Percentiles rank a stretch among this genome's conserved stretches.
phyloP scores from a whole-genome alignment of 92 coral and sea anemone genomes.

The Anthopleura xanthogrammica region DNA sequence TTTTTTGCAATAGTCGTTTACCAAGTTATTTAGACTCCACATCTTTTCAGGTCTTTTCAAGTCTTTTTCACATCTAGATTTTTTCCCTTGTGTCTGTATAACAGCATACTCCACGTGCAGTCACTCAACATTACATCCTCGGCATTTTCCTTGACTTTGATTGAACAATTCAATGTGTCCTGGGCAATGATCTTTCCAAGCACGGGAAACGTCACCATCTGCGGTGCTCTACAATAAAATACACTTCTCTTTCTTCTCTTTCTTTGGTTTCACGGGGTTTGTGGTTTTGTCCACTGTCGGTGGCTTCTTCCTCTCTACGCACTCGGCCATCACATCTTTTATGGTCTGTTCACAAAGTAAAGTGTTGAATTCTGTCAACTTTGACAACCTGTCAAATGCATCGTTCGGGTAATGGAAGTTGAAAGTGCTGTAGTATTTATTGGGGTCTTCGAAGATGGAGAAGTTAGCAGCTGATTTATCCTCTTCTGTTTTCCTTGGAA shows the following conservation, averaged over 20 bases:
- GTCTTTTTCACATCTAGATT: too few species aligned
- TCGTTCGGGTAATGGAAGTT: constrained; percentile 63
- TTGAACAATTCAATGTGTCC: neutral
- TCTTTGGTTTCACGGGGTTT: constrained; percentile 1
- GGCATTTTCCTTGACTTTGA: too few species aligned
- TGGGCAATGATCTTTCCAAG: neutral
- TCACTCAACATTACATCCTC: too few species aligned
- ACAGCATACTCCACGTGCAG: too few species aligned
- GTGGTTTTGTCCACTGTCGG: neutral
- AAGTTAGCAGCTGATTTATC: constrained; percentile 65
- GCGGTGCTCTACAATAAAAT: neutral
- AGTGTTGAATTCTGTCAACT: constrained; percentile 76
- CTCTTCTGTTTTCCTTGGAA: constrained; percentile 60
- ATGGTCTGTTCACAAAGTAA: constrained; percentile 59
- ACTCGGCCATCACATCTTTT: constrained; percentile 69
- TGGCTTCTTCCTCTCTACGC: constrained; percentile 41
- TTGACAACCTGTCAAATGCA: constrained; percentile 65
- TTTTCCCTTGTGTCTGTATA: too few species aligned
- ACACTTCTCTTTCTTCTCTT: constrained; percentile 18
- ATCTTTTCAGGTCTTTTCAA: too few species aligned
- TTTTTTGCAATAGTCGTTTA: too few species aligned
- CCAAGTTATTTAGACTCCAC: too few species aligned
- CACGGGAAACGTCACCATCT: neutral
- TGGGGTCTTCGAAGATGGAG: constrained; percentile 76
- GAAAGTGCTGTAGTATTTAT: constrained; percentile 67